phyloP scores from a whole-genome alignment of 1,140 invertebrate genomes.

The Drosophila willistoni region DNA sequence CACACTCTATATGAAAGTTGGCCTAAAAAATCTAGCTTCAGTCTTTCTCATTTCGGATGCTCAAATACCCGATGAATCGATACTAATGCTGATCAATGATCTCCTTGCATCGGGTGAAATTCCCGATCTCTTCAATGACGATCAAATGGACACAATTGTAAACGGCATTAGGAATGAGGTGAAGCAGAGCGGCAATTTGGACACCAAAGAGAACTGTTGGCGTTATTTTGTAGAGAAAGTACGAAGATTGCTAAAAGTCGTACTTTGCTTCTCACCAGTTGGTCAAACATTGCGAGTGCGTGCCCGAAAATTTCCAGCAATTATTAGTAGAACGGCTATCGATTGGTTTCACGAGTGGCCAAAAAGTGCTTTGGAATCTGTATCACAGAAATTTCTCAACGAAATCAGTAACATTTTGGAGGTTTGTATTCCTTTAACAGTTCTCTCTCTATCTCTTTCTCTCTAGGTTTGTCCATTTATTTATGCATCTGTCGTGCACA shows the following conservation, averaged over 20 bases:
- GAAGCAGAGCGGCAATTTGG: constrained; percentile 88
- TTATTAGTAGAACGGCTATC: constrained; percentile 96
- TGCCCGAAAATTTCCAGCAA: constrained; percentile 95
- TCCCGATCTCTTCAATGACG: constrained; percentile 94
- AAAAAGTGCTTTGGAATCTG: constrained; percentile 93
- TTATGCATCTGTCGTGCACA: constrained; percentile 53
- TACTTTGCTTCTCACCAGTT: constrained; percentile 96
- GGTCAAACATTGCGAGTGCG: constrained; percentile 93
- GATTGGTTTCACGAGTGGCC: constrained; percentile 99
- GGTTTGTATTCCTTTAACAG: constrained; percentile 80
- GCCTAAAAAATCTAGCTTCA: constrained; percentile 93
- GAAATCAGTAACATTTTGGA: constrained; percentile 89
- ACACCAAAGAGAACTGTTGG: constrained; percentile 97
- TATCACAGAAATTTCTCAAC: constrained; percentile 92
- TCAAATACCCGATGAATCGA: constrained; percentile 95
- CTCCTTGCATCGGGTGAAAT: constrained; percentile 97
- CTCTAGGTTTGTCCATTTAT: constrained; percentile 25
- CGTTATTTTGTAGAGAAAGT: constrained; percentile 97
- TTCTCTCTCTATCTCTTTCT: background rate
- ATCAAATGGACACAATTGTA: constrained; percentile 95
- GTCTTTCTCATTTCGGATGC: constrained; percentile 97
- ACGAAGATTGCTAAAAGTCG: constrained; percentile 88
- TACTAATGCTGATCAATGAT: constrained; percentile 97
- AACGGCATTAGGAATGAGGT: constrained; percentile 93
- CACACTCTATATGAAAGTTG: constrained; percentile 92